Evolutionary conservation across 2,797 vertebrate species (phyloP).

Genomic region (Morus bassanus): DNA sequence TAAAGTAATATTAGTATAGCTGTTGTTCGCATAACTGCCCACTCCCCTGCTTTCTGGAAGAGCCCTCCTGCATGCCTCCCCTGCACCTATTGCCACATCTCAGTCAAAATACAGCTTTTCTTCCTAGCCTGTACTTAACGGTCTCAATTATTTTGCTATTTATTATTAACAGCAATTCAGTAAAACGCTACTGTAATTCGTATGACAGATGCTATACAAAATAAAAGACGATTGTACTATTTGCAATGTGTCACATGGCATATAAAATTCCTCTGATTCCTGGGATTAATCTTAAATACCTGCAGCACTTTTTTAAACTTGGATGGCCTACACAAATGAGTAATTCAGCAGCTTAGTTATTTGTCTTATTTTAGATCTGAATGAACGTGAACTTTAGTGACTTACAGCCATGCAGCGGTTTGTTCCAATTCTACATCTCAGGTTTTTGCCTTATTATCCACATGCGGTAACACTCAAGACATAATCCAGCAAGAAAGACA

Average conservation of each 20-base stretch:
- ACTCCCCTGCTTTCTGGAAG: background rate
- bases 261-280: slow-evolving; percentile 3
- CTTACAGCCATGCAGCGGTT: slow-evolving; percentile 15
- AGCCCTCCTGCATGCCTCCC: background rate
- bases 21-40: background rate
- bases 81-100: background rate
- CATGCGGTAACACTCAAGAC: background rate
- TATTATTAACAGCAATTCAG: slow-evolving; percentile 5
- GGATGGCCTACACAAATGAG: slow-evolving; percentile 37
- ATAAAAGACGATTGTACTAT: background rate
- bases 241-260: background rate
- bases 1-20: background rate
- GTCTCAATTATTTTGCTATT: background rate
- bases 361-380: slow-evolving; percentile 26
- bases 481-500: slow-evolving; percentile 27
- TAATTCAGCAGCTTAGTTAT: slow-evolving; percentile 24
- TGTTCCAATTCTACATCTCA: slow-evolving; percentile 39
- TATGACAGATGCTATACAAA: background rate
- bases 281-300: slow-evolving; percentile 39
- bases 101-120: background rate
- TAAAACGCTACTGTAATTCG: background rate
- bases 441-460: slow-evolving; percentile 35
- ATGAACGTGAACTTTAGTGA: slow-evolving; percentile 20
- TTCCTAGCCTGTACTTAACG: background rate
- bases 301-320: slow-evolving; percentile 22